Percentiles rank a stretch among this genome's conserved stretches.
Conservation (phyloP, 1,140 invertebrate genomes). For the Tetragonula clypearis region DNA sequence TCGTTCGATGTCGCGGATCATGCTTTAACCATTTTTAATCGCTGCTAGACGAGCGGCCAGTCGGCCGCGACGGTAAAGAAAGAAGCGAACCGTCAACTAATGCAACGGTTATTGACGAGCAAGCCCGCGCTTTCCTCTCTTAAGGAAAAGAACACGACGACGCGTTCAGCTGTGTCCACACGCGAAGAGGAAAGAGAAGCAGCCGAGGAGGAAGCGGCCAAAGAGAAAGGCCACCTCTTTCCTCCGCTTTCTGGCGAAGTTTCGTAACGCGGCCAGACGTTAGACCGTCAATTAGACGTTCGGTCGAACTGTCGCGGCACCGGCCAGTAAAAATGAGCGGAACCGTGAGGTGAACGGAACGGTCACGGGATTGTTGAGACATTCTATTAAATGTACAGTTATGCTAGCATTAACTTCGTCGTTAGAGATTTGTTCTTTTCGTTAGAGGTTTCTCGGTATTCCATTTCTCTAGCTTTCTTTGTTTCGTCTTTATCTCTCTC, state of each 20-base stretch:
- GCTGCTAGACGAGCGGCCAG: conserved; percentile 36
- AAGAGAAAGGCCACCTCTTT: conserved; percentile 8
- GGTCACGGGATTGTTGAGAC: conserved; percentile 12
- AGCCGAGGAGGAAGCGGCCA: neutral
- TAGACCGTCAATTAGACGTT: conserved; percentile 1
- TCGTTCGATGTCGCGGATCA: conserved; percentile 41
- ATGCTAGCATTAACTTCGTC: conserved; percentile 36
- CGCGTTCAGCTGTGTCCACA: conserved; percentile 12
- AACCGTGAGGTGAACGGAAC: conserved; percentile 9
- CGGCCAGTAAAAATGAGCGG: neutral
- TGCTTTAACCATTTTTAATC: conserved; percentile 64
- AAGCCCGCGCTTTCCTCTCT: conserved; percentile 2
- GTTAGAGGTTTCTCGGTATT: conserved; percentile 35
- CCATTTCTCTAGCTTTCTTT: neutral
- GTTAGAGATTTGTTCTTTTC: conserved; percentile 47
- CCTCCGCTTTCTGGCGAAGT: conserved; percentile 7
- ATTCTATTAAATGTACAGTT: conserved; percentile 62
- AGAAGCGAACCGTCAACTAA: conserved; percentile 65
- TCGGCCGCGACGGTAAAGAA: conserved; percentile 56
- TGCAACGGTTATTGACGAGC: conserved; percentile 51
- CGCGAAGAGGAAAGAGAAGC: conserved; percentile 41
- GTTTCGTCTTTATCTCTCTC: neutral
- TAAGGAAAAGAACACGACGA: neutral
- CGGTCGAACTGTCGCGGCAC: conserved; percentile 27
- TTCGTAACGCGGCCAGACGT: conserved; percentile 26